Base-by-base conservation (phyloP, 2,797 vertebrate species). In the Oceanodroma leucorhoa region DNA sequence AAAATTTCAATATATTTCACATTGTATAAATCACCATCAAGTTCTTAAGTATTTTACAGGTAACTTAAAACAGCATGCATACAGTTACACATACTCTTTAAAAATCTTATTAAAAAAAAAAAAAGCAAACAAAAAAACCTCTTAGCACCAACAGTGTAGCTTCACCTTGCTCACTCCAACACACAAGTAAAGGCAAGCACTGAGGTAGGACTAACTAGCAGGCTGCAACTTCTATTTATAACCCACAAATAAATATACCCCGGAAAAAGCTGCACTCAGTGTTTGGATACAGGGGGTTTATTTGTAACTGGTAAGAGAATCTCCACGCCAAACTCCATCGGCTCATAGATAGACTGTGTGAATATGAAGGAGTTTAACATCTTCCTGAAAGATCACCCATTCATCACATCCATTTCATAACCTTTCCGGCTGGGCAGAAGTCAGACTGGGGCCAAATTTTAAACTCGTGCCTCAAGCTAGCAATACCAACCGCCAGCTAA, bases 401-500 rank as follows among this genome's bases (percentile, higher is more conserved):
- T 65, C 4, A 11, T 38, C 45, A 53, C 22, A 61, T 20, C 23
- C n/a, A 46, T 51, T 65, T 46, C 45, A 55, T 6, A 88, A 38
- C 9, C 11, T 84, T 21, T 72, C 32, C 38, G 58, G 24, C 17
- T 30, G 29, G 24, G 45, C 38, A 62, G 36, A 75, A 66, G 38
- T 48, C 53, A 71, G 40, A 54, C 16, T 53, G 53, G 11, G 10
- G 55, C 22, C 50, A 58, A 15, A 73, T 45, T 10, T 64, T n/a
- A 50, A 64, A 72, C 5, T 2, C 1, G 1, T 1, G 6, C 38
- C 64, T 29, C 29, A 32, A 67, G 58, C 23, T 32, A 1, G 0
- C 38, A 71, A 11, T 29, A 46, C 7, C 53, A 55, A 18, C 19
- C 19, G 61, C 15, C 9, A 57, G 6, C 5, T 20, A 43, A 55